A percentile compares a stretch with the other conserved stretches of the same genome.
These are phyloP conservation scores for Hofmannophila pseudospretella DNA, from an alignment of 2,888 invertebrate genomes.

Conservation along the genomic window DNA sequence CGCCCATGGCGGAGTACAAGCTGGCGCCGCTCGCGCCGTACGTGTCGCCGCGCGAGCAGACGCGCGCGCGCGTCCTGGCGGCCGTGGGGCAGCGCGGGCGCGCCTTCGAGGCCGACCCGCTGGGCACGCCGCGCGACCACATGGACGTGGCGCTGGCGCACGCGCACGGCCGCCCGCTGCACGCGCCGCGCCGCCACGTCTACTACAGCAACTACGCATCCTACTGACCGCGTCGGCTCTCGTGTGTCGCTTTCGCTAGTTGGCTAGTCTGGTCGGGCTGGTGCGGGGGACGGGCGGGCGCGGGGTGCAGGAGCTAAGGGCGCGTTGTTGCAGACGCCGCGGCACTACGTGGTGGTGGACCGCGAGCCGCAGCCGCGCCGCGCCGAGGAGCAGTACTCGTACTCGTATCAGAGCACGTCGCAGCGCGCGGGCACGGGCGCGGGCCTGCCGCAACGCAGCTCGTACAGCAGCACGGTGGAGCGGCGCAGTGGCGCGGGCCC, in stretches of 20 bases:
- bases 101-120: conserved; percentile 76
- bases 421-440: conserved; percentile 67
- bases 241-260: conserved; percentile 72
- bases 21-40: conserved; percentile 82
- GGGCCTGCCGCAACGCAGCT: conserved; percentile 78
- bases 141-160: conserved; percentile 82
- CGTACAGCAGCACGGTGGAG: conserved; percentile 84
- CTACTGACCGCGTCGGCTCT: conserved; percentile 50
- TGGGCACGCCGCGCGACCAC: conserved; percentile 78
- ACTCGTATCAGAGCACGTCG: conserved; percentile 85
- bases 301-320: conserved; percentile 38
- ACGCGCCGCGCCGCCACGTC: conserved; percentile 67
- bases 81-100: conserved; percentile 79
- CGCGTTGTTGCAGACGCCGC: conserved; percentile 87
- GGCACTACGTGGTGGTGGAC: conserved; percentile 91
- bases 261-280: conserved; percentile 48
- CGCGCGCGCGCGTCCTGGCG: conserved; percentile 79
- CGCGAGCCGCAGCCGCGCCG: conserved; percentile 83
- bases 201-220: conserved; percentile 76
- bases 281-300: conserved; percentile 43
- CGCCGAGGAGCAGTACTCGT: conserved; percentile 91
- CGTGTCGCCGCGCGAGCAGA: conserved; percentile 81
- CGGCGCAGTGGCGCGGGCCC: conserved; percentile 83
- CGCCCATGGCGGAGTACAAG: conserved; percentile 77
- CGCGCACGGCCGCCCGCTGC: conserved; percentile 75